phyloP scores from a whole-genome alignment of 2,888 invertebrate genomes.

The Adelphocoris suturalis region DNA sequence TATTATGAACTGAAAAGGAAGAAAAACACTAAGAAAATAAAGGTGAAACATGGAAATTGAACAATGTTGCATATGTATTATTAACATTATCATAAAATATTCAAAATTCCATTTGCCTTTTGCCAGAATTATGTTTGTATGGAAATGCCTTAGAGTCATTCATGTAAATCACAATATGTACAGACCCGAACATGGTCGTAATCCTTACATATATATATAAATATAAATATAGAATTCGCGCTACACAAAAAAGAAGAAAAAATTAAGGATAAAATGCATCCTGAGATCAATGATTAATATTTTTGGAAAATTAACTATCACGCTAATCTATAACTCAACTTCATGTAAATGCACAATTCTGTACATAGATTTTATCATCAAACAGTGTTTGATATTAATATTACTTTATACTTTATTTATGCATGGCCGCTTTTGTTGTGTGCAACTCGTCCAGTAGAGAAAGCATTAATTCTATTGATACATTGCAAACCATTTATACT shows the following conservation, averaged over 20 bases:
- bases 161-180: slow-evolving; percentile 52
- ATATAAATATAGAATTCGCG: slow-evolving; percentile 41
- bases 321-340: slow-evolving; percentile 63
- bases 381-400: slow-evolving; percentile 59
- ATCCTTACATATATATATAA: slow-evolving; percentile 35
- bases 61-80: not conserved
- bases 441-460: slow-evolving; percentile 76
- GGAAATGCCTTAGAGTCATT: slow-evolving; percentile 66
- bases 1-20: not conserved
- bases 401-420: slow-evolving; percentile 71
- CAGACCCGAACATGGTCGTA: not conserved
- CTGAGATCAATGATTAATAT: slow-evolving; percentile 61
- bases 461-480: slow-evolving; percentile 66
- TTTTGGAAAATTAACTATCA: slow-evolving; percentile 61
- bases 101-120: slow-evolving; percentile 55
- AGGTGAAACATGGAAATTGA: not conserved
- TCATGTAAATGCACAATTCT: slow-evolving; percentile 72
- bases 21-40: not conserved
- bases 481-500: slow-evolving; percentile 73
- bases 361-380: slow-evolving; percentile 66
- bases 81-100: slow-evolving; percentile 40
- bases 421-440: slow-evolving; percentile 74
- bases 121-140: slow-evolving; percentile 55
- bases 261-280: slow-evolving; percentile 43
- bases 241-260: slow-evolving; percentile 17